phyloP scores from a whole-genome alignment of 2,888 invertebrate genomes.

The Leucophenga maculata region DNA sequence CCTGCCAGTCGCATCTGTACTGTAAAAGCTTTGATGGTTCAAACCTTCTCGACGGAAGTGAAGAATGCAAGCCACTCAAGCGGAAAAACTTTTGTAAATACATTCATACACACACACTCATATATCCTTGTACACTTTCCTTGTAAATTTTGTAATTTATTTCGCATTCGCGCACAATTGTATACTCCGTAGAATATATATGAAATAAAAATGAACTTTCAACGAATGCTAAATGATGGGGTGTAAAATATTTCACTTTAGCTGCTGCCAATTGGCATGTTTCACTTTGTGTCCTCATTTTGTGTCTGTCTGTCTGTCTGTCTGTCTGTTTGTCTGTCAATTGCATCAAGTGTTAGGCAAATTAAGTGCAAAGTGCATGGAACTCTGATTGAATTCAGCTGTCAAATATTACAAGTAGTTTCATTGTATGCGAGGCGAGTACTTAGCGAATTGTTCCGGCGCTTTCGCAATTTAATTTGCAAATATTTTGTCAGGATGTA shows the following conservation, averaged over 20 bases:
- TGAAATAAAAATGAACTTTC: neutral
- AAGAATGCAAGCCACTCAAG: slow-evolving; percentile 1
- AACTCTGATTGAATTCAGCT: no score
- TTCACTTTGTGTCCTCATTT: neutral
- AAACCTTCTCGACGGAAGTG: neutral
- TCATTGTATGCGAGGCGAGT: no score
- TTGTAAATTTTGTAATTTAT: slow-evolving; percentile 60
- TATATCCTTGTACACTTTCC: slow-evolving; percentile 24
- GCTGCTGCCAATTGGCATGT: slow-evolving; percentile 34
- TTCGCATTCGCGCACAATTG: slow-evolving; percentile 58
- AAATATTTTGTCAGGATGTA: no score
- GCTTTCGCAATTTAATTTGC: no score
- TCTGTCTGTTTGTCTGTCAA: no score
- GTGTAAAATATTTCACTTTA: neutral
- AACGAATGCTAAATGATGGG: neutral
- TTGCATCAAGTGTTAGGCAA: slow-evolving; percentile 1
- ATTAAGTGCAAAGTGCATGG: no score
- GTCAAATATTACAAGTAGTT: no score
- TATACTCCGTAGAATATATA: neutral
- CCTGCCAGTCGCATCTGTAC: neutral
- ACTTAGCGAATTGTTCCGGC: no score
- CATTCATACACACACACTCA: slow-evolving; percentile 31
- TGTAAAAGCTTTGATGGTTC: no score
- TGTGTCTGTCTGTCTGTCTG: neutral
- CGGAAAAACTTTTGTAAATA: neutral